A percentile compares a stretch with the other conserved stretches of the same genome.
These are phyloP conservation scores for Acanthurus lineatus DNA, from an alignment of 2,797 vertebrate genomes.

Conservation along the genomic window DNA sequence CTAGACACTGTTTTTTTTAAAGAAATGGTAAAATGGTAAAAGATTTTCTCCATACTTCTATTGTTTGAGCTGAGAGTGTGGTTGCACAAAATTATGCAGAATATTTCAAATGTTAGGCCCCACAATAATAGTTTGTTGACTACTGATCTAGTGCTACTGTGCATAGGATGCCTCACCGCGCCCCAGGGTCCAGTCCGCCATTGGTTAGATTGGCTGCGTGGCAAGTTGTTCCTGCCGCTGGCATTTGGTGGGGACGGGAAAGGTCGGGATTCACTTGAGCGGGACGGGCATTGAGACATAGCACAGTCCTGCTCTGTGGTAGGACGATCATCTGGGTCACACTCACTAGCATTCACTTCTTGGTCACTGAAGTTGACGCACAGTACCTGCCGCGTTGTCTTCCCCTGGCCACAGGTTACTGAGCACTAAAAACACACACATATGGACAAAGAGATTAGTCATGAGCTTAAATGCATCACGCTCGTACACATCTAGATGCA, in stretches of 20 bases:
- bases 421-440: conserved; percentile 89
- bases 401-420: conserved; percentile 95
- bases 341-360: conserved; percentile 90
- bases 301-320: conserved; percentile 93
- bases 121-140: conserved; percentile 1
- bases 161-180: conserved; percentile 88
- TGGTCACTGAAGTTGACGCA: conserved; percentile 95
- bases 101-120: neutral
- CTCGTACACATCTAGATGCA: neutral
- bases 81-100: neutral
- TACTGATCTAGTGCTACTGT: neutral
- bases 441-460: neutral
- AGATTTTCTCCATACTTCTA: neutral
- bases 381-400: conserved; percentile 92
- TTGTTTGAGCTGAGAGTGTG: neutral
- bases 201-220: conserved; percentile 89
- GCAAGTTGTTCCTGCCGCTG: conserved; percentile 82
- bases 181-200: conserved; percentile 99
- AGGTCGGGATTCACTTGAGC: conserved; percentile 83
- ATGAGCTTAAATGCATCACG: neutral
- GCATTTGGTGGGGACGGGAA: conserved; percentile 78
- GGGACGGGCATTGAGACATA: conserved; percentile 92
- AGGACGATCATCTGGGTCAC: conserved; percentile 92
- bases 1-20: too few relatives aligned
- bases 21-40: neutral